phyloP scores from a whole-genome alignment of 2,888 invertebrate genomes.

The Andrena marginata region DNA sequence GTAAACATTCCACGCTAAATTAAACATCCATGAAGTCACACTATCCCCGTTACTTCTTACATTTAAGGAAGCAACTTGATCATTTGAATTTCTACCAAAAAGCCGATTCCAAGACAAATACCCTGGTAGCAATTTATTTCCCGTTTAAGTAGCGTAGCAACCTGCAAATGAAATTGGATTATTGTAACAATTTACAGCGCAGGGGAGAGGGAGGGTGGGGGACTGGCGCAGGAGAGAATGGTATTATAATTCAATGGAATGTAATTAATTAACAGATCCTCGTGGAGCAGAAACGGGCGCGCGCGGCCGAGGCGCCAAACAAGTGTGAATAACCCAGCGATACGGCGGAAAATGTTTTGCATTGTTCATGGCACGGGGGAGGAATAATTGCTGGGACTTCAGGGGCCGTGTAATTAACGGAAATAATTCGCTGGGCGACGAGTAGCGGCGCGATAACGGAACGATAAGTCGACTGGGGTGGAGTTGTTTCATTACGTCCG shows the following conservation, averaged over 20 bases:
- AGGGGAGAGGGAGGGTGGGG: background rate
- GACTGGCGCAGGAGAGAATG: background rate
- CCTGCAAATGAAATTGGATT: background rate
- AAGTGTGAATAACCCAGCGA: background rate
- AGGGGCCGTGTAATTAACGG: background rate
- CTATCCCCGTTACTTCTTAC: too few relatives aligned
- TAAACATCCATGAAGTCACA: too few relatives aligned
- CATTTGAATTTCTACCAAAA: too few relatives aligned
- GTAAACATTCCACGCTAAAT: too few relatives aligned
- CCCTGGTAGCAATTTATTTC: too few relatives aligned
- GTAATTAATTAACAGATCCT: conserved; percentile 1
- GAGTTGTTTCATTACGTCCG: too few relatives aligned
- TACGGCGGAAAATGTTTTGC: background rate
- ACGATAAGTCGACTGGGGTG: background rate
- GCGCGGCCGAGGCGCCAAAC: background rate
- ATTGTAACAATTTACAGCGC: background rate
- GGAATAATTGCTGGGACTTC: background rate
- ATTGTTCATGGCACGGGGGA: background rate
- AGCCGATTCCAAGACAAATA: too few relatives aligned
- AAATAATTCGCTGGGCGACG: background rate
- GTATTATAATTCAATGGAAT: background rate
- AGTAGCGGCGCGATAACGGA: too few relatives aligned
- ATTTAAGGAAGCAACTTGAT: too few relatives aligned
- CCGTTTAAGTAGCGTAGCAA: background rate
- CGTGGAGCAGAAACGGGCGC: background rate